A percentile compares a stretch with the other conserved stretches of the same genome.
Evolutionary conservation across 2,113 vertebrate species (phyloP).

Genomic region (Myrmecobius fasciatus): DNA sequence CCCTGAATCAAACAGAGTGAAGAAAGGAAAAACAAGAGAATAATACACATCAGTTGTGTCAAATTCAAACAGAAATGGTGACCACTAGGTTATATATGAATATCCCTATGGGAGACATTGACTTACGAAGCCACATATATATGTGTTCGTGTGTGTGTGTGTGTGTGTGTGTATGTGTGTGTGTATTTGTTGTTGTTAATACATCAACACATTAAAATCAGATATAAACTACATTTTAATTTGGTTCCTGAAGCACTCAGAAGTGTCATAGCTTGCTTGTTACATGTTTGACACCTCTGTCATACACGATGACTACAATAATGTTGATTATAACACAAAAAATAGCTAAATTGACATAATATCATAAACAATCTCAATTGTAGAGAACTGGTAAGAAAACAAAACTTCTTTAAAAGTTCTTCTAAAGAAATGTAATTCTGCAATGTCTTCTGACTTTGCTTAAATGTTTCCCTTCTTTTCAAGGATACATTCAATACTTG

Average conservation of each 20-base stretch:
- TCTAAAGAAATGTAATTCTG: neutral
- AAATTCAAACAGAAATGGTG: too few relatives aligned
- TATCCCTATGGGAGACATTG: neutral
- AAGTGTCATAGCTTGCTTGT: neutral
- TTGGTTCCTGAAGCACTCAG: neutral
- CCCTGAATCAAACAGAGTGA: too few relatives aligned
- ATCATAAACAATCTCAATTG: neutral
- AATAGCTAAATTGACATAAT: neutral
- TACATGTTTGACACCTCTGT: neutral
- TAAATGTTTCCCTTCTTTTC: neutral
- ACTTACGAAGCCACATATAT: neutral
- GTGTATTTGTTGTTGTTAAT: neutral
- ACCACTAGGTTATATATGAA: neutral
- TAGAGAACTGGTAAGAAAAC: neutral
- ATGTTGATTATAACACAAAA: neutral
- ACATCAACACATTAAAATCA: neutral
- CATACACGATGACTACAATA: neutral
- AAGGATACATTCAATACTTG: neutral
- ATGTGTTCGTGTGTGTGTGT: neutral
- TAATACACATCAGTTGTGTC: too few relatives aligned
- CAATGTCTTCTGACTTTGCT: neutral
- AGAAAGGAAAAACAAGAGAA: too few relatives aligned
- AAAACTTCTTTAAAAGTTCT: neutral
- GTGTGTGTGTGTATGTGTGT: neutral
- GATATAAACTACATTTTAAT: neutral